Conservation (phyloP, 2,888 invertebrate genomes). For the Agonopterix alstromeriana region DNA sequence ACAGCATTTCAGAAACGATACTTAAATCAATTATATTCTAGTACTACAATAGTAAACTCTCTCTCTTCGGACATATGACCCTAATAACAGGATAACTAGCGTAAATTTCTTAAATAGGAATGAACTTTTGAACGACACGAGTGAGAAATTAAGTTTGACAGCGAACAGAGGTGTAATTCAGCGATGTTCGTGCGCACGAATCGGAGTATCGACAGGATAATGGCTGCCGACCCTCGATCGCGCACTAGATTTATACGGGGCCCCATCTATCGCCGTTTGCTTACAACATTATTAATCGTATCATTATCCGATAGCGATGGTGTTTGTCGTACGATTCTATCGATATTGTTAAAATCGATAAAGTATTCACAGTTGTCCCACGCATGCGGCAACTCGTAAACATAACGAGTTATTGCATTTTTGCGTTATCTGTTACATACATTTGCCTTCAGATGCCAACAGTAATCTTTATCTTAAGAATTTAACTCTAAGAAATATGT, state of each 20-base stretch:
- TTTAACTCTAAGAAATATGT: too few relatives aligned
- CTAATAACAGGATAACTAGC: conserved; percentile 2
- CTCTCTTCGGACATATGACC: not conserved
- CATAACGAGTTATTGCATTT: too few relatives aligned
- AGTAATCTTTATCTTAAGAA: too few relatives aligned
- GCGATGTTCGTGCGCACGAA: conserved; percentile 71
- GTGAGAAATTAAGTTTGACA: conserved; percentile 70
- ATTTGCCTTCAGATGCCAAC: too few relatives aligned
- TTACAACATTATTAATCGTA: conserved; percentile 52
- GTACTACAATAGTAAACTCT: not conserved
- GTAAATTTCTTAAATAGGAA: conserved; percentile 9
- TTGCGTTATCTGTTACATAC: too few relatives aligned
- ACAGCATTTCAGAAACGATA: too few relatives aligned
- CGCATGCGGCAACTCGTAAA: too few relatives aligned
- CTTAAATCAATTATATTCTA: not conserved
- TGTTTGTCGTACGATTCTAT: not conserved
- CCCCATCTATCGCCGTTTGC: conserved; percentile 41
- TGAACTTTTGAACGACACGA: conserved; percentile 65
- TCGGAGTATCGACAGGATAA: conserved; percentile 71
- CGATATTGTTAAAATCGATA: not conserved
- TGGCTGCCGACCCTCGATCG: conserved; percentile 41
- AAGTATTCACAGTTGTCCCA: too few relatives aligned
- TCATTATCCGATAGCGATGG: conserved; percentile 21
- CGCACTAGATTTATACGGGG: conserved; percentile 36
- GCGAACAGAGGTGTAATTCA: conserved; percentile 72